These are phyloP conservation scores for Drosophila sproati DNA, from an alignment of 1,140 invertebrate species.

Conservation along the genomic window DNA sequence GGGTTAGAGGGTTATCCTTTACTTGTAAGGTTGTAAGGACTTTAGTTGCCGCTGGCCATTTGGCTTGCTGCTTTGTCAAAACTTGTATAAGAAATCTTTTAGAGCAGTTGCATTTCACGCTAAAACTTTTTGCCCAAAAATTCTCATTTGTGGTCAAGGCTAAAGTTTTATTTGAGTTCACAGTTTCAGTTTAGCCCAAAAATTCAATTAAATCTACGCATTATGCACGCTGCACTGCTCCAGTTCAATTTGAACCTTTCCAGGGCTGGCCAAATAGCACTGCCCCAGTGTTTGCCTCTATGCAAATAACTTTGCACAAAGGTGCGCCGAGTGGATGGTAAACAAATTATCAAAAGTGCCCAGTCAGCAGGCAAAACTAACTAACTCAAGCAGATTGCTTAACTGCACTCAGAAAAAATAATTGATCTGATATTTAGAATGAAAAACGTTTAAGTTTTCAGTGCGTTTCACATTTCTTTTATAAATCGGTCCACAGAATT, in stretches of 20 bases:
- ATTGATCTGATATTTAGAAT: no score
- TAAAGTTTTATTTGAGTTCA: conserved; percentile 57
- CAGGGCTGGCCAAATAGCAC: background rate
- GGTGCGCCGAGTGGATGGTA: conserved; percentile 45
- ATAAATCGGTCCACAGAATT: no score
- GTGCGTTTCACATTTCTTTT: no score
- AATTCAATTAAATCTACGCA: conserved; percentile 62
- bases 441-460: no score
- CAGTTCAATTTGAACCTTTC: conserved; percentile 11
- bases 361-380: conserved; percentile 47
- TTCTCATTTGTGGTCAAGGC: conserved; percentile 50
- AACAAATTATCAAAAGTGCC: conserved; percentile 73
- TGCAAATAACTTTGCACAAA: conserved; percentile 42
- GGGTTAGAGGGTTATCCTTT: background rate
- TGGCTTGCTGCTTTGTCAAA: conserved; percentile 30
- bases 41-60: conserved; percentile 19
- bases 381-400: background rate
- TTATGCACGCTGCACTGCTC: conserved; percentile 43
- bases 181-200: conserved; percentile 37
- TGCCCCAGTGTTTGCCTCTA: background rate
- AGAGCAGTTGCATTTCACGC: conserved; percentile 29
- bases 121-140: conserved; percentile 19
- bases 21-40: background rate
- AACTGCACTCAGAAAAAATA: no score
- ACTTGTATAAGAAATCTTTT: conserved; percentile 52